A percentile compares a stretch with the other conserved stretches of the same genome.
Conservation (phyloP, 1,140 invertebrate genomes). For the Pectinophora gossypiella region DNA sequence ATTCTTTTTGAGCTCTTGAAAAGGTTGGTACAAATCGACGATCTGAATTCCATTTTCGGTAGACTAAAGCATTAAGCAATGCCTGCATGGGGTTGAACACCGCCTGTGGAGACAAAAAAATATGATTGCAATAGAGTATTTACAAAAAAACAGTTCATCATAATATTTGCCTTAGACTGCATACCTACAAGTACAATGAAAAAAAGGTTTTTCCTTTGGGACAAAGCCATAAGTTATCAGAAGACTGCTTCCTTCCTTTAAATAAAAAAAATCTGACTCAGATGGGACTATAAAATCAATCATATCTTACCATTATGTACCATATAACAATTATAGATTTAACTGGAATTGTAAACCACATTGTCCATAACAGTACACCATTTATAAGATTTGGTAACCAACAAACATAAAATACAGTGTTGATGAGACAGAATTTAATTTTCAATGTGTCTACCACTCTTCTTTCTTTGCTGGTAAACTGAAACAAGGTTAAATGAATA, state of each 20-base stretch:
- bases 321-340: slow-evolving; percentile 82
- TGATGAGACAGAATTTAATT: slow-evolving; percentile 86
- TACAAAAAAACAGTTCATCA: background rate
- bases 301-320: slow-evolving; percentile 85
- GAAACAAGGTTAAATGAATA: no score
- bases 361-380: slow-evolving; percentile 83
- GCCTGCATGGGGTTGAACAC: slow-evolving; percentile 89
- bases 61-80: slow-evolving; percentile 86
- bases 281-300: slow-evolving; percentile 7
- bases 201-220: no score
- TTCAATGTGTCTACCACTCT: slow-evolving; percentile 81
- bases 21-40: slow-evolving; percentile 29
- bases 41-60: slow-evolving; percentile 79
- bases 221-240: no score
- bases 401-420: slow-evolving; percentile 86
- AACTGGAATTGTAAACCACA: slow-evolving; percentile 83
- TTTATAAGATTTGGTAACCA: slow-evolving; percentile 89
- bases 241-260: background rate
- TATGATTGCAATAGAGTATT: background rate
- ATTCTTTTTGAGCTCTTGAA: slow-evolving; percentile 34
- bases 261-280: slow-evolving; percentile 6
- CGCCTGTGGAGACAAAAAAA: slow-evolving; percentile 76
- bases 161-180: no score
- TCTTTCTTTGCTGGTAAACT: slow-evolving; percentile 83
- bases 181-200: no score